phyloP scores from a whole-genome alignment of 2,113 vertebrate genomes.

The Australoheros scitulus region DNA sequence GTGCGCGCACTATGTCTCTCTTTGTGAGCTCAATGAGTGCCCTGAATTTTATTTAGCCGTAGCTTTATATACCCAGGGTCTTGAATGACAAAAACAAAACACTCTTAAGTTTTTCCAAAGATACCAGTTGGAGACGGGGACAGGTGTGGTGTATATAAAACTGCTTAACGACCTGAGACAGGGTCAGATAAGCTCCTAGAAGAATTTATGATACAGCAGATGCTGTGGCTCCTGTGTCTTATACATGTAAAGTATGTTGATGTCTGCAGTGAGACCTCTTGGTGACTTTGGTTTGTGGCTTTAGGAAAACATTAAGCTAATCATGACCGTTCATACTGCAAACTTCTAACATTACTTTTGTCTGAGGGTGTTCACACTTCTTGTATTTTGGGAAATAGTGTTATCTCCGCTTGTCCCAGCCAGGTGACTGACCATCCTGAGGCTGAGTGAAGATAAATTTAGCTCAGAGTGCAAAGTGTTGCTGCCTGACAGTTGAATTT shows the following conservation, averaged over 20 bases:
- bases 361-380: not conserved
- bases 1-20: too few species aligned
- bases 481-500: not conserved
- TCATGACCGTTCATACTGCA: not conserved
- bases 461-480: not conserved
- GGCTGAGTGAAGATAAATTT: not conserved
- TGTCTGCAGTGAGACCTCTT: conserved; percentile 18
- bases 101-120: not conserved
- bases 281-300: conserved; percentile 7
- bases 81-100: not conserved
- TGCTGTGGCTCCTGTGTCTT: conserved; percentile 2
- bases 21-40: not conserved
- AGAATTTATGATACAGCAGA: conserved; percentile 44
- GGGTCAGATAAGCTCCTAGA: conserved; percentile 16
- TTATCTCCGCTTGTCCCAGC: not conserved
- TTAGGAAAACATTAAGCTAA: conserved; percentile 14
- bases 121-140: conserved; percentile 13
- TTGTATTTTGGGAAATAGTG: not conserved
- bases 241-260: conserved; percentile 10
- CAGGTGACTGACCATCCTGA: too few species aligned
- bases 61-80: not conserved
- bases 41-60: conserved; percentile 1
- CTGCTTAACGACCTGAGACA: not conserved
- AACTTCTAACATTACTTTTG: not conserved
- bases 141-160: conserved; percentile 35